Evolutionary conservation across 2,113 vertebrate species (phyloP).

Genomic region (Melanostigma gelatinosum): DNA sequence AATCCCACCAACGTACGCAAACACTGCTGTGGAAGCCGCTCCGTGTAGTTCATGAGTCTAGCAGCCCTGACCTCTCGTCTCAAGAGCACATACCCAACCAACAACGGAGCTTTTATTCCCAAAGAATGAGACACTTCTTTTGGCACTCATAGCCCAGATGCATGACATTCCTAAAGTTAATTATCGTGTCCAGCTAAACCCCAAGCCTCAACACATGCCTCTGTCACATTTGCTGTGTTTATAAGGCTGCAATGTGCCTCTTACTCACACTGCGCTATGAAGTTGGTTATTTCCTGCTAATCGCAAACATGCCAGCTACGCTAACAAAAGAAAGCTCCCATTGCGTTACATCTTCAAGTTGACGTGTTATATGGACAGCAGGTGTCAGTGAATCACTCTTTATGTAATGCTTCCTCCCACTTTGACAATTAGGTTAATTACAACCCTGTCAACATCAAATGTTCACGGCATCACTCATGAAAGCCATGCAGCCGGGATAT

Average conservation of each 20-base stretch:
- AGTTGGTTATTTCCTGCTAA: background rate
- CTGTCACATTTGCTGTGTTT: conserved; percentile 25
- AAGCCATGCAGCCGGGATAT: conserved; percentile 24
- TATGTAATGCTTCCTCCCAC: conserved; percentile 15
- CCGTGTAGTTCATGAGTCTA: conserved; percentile 14
- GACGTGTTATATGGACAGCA: conserved; percentile 9
- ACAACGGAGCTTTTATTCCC: conserved; percentile 62
- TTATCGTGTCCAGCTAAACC: conserved; percentile 16
- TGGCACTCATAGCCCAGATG: conserved; percentile 39
- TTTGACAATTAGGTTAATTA: conserved; percentile 41
- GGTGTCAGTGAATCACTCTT: conserved; percentile 1
- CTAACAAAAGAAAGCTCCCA: background rate
- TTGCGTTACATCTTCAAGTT: background rate
- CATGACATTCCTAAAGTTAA: conserved; percentile 53
- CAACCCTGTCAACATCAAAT: conserved; percentile 38
- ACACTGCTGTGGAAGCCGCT: conserved; percentile 61
- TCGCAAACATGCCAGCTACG: background rate
- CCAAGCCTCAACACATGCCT: conserved; percentile 23
- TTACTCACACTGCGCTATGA: background rate
- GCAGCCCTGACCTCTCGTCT: conserved; percentile 23
- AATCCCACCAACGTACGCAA: conserved; percentile 67
- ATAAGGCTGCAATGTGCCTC: background rate
- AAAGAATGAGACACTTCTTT: conserved; percentile 47
- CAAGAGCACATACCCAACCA: conserved; percentile 38
- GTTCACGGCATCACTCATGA: conserved; percentile 31